phyloP scores from a whole-genome alignment of 2,888 invertebrate genomes.

The Volucella inanis region DNA sequence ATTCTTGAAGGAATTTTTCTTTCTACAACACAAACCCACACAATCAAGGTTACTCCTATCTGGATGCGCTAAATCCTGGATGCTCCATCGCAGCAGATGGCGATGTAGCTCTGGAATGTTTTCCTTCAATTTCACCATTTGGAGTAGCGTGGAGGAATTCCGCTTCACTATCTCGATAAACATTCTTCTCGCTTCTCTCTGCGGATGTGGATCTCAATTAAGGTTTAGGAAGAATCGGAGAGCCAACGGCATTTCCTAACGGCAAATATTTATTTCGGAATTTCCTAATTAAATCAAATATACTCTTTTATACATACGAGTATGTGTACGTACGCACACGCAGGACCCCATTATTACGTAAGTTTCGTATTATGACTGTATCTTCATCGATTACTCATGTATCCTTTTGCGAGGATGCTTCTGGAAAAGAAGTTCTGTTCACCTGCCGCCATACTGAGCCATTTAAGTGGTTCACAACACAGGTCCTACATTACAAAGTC shows the following conservation, averaged over 20 bases:
- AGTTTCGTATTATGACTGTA: neutral
- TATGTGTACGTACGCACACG: neutral
- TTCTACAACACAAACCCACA: slow-evolving; percentile 7
- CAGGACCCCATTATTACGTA: neutral
- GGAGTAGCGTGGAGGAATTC: slow-evolving; percentile 8
- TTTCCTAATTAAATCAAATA: slow-evolving; percentile 73
- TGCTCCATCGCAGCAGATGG: slow-evolving; percentile 1
- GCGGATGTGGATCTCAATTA: slow-evolving; percentile 64
- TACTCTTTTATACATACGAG: slow-evolving; percentile 13
- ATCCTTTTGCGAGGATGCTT: neutral
- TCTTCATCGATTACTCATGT: neutral
- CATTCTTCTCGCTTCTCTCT: neutral
- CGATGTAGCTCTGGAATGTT: slow-evolving; percentile 30
- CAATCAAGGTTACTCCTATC: slow-evolving; percentile 28
- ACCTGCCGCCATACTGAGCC: neutral
- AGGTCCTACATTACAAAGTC: slow-evolving; percentile 14
- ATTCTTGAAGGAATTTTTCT: slow-evolving; percentile 36
- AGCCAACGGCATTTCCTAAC: slow-evolving; percentile 34
- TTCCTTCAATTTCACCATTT: slow-evolving; percentile 39
- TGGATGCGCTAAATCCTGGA: neutral
- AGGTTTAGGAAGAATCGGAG: slow-evolving; percentile 31
- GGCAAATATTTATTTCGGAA: slow-evolving; percentile 72
- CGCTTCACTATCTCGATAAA: slow-evolving; percentile 21
- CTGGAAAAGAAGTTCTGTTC: neutral
- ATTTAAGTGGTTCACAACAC: slow-evolving; percentile 21